These are phyloP conservation scores for Chloebia gouldiae DNA, from an alignment of 2,113 vertebrate genomes.

Conservation along the genomic window DNA sequence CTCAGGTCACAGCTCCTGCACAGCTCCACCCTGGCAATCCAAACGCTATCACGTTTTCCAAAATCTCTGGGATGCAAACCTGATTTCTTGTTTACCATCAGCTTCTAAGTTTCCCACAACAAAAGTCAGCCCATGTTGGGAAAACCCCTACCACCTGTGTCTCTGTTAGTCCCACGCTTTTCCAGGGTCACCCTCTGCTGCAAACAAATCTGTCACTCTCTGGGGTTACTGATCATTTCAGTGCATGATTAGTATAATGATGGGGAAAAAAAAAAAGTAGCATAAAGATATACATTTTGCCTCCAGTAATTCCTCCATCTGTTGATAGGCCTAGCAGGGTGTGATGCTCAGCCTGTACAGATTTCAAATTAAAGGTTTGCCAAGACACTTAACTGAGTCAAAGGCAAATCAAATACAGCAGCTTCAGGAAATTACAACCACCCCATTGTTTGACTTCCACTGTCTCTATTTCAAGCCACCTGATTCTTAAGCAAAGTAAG, in stretches of 20 bases:
- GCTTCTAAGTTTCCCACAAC: not conserved
- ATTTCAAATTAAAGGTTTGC: constrained; percentile 30
- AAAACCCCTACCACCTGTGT: not conserved
- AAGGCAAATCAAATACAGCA: constrained; percentile 37
- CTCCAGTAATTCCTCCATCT: constrained; percentile 44
- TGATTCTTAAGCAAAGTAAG: not conserved
- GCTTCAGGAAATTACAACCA: not conserved
- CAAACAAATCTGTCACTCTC: constrained; percentile 2
- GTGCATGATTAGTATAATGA: not conserved
- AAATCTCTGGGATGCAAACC: not conserved
- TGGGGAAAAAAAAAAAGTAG: not conserved
- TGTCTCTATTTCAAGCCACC: not conserved
- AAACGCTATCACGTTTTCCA: not conserved
- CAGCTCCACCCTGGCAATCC: not conserved
- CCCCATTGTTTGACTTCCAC: not conserved
- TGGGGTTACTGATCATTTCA: not conserved
- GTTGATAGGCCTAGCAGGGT: constrained; percentile 36
- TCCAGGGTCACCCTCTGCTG: not conserved
- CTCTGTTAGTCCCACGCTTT: not conserved
- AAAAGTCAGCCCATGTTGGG: not conserved
- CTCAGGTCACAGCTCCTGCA: rapidly evolving
- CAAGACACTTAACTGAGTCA: constrained; percentile 35
- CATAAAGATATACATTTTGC: constrained; percentile 28
- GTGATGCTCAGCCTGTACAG: constrained; percentile 30
- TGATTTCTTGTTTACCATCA: not conserved